phyloP scores from a whole-genome alignment of 2,113 vertebrate species.

The Malurus cyaneus region DNA sequence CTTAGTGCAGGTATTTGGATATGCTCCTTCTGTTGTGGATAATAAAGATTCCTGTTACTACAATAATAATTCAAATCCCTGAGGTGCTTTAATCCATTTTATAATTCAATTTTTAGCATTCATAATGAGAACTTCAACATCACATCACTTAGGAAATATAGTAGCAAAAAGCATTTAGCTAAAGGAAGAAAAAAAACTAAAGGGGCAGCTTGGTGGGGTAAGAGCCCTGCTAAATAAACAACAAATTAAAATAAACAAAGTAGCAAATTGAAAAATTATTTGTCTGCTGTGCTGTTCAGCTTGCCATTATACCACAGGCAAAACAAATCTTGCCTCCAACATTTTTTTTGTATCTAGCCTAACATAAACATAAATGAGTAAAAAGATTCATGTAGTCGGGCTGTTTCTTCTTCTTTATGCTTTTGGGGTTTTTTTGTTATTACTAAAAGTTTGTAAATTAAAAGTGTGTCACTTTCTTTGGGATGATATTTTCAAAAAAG shows the following conservation, averaged over 20 bases:
- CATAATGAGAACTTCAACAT: not conserved
- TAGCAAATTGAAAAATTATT: not conserved
- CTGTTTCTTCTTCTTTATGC: not conserved
- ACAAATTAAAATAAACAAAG: not conserved
- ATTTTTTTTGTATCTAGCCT: not conserved
- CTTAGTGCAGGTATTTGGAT: not conserved
- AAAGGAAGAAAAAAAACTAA: not conserved
- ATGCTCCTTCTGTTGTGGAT: not conserved
- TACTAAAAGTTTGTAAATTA: not conserved
- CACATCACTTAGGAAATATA: not conserved
- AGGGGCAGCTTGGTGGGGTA: not conserved
- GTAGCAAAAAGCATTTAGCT: not conserved
- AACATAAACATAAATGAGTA: not conserved
- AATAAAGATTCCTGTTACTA: not conserved
- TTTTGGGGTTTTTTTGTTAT: not conserved
- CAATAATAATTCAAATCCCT: not conserved
- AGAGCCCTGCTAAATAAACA: not conserved
- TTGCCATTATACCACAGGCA: not conserved
- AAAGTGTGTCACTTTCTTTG: not conserved
- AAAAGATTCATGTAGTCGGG: not conserved
- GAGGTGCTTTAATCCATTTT: not conserved
- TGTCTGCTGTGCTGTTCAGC: not conserved
- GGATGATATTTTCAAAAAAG: not conserved
- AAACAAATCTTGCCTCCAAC: not conserved
- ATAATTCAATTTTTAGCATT: not conserved